phyloP scores from a whole-genome alignment of 2,113 vertebrate genomes.

The Columba janthina region DNA sequence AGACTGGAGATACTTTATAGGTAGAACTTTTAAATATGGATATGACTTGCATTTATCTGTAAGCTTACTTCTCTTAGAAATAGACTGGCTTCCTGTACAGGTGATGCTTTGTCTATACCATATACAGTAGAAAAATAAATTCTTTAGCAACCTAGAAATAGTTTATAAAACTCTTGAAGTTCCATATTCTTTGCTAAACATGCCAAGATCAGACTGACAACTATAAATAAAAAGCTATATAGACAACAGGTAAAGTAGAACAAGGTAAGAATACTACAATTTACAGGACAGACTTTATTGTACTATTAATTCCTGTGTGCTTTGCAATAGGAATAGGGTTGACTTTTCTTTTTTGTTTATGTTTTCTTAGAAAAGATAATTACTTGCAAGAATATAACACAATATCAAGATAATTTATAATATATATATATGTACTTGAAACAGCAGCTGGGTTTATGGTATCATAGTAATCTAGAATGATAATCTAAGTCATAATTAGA shows the following conservation, averaged over 20 bases:
- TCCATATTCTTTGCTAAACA: slow-evolving; percentile 78
- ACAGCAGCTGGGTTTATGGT: slow-evolving; percentile 75
- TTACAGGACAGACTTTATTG: slow-evolving; percentile 80
- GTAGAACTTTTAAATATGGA: slow-evolving; percentile 71
- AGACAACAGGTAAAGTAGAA: slow-evolving; percentile 81
- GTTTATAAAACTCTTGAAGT: slow-evolving; percentile 84
- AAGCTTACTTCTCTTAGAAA: slow-evolving; percentile 78
- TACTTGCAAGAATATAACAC: slow-evolving; percentile 80
- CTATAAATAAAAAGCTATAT: slow-evolving; percentile 84
- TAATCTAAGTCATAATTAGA: slow-evolving; percentile 74
- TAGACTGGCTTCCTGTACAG: slow-evolving; percentile 79
- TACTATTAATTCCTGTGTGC: slow-evolving; percentile 82
- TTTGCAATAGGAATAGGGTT: slow-evolving; percentile 76
- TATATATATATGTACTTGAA: slow-evolving; percentile 81
- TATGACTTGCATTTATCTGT: slow-evolving; percentile 75
- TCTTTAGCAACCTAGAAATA: slow-evolving; percentile 86
- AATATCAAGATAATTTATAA: slow-evolving; percentile 82
- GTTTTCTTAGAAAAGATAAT: slow-evolving; percentile 85
- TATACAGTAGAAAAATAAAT: slow-evolving; percentile 87
- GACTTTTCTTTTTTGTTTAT: slow-evolving; percentile 68
- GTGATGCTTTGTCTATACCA: slow-evolving; percentile 80
- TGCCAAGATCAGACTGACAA: slow-evolving; percentile 78
- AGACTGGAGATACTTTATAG: slow-evolving; percentile 61
- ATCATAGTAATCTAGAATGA: slow-evolving; percentile 66
- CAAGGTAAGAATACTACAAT: slow-evolving; percentile 81